Base-by-base conservation (phyloP, 2,113 vertebrate genomes). In the Malurus elegans region DNA sequence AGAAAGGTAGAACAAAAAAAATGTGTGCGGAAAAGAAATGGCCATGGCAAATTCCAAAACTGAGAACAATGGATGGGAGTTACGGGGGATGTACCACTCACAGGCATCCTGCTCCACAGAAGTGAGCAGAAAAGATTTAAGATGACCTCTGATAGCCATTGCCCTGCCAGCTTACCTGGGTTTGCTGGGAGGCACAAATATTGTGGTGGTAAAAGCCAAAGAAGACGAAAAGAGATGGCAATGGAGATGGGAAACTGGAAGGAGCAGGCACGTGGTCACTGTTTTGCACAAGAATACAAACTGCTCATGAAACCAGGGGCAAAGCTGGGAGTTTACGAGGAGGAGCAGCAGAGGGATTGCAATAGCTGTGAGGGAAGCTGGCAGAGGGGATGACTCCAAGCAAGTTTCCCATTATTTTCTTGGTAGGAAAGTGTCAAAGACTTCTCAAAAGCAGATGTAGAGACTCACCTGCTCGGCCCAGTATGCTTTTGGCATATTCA, bases 401-500 rank as follows among this genome's bases (percentile, higher is more conserved):
- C 18, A 83, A 65, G 11, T 38, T 92, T 70, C 25, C 31, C 40
- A 12, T 29, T 8, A 62, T 79, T 79, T 85, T 71, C 40, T 67
- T 8, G 0, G 14, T 53, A 44, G 61, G 4, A 24, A 79, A 66
- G 3, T 12, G 7, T 29, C 32, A 48, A 72, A 60, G 21, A 28
- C 20, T 44, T 81, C 44, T 19, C 61, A 56, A 79, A 91, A 67
- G 3, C 3, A 14, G 24, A 66, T 29, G 32, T 10, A 58, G 38
- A 79, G 6, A 42, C 93, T 88, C 90, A 97, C 97, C 96, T 0
- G 79, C 23, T 89, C 62, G 81, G 24, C 67, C 57, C 81, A 97
- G 65, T 31, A 97, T 10, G 17, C 54, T 96, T 95, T 98, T 99
- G n/a, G 94, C 97, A 80, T 98, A 99, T 70, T 98, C 98, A 31